Conservation (phyloP, 2,888 invertebrate species). For the Gastracanthus pulcherrimus region DNA sequence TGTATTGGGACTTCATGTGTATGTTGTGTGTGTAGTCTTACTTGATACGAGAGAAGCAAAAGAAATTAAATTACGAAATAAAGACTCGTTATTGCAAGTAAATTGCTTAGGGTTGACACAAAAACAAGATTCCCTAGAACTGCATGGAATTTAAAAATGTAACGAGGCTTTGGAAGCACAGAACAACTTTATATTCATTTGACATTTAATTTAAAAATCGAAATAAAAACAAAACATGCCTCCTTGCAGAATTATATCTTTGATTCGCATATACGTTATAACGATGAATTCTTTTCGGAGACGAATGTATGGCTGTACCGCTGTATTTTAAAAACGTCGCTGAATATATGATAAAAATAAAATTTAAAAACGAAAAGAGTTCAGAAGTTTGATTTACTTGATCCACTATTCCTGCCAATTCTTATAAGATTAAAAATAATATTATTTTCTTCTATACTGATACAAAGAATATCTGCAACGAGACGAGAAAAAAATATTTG, state of each 20-base stretch:
- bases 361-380: conserved; percentile 59
- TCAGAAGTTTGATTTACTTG: conserved; percentile 56
- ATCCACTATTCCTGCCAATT: conserved; percentile 60
- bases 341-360: conserved; percentile 69
- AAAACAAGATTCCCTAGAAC: conserved; percentile 22
- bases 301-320: conserved; percentile 70
- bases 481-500: conserved; percentile 32
- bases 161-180: conserved; percentile 54
- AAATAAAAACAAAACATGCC: conserved; percentile 51
- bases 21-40: conserved; percentile 77
- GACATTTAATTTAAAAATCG: conserved; percentile 56
- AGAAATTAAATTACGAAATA: conserved; percentile 59
- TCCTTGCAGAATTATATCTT: conserved; percentile 53
- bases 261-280: conserved; percentile 53
- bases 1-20: conserved; percentile 74
- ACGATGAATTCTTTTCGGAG: conserved; percentile 64
- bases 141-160: conserved; percentile 19
- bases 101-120: conserved; percentile 19
- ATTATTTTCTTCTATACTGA: not conserved
- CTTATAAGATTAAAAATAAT: not conserved
- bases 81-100: conserved; percentile 58
- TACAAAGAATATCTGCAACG: conserved; percentile 37
- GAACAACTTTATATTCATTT: conserved; percentile 52
- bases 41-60: conserved; percentile 64
- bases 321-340: conserved; percentile 72